Conservation (phyloP, 1,140 invertebrate genomes). For the Pseudomyrmex dendroicus region DNA sequence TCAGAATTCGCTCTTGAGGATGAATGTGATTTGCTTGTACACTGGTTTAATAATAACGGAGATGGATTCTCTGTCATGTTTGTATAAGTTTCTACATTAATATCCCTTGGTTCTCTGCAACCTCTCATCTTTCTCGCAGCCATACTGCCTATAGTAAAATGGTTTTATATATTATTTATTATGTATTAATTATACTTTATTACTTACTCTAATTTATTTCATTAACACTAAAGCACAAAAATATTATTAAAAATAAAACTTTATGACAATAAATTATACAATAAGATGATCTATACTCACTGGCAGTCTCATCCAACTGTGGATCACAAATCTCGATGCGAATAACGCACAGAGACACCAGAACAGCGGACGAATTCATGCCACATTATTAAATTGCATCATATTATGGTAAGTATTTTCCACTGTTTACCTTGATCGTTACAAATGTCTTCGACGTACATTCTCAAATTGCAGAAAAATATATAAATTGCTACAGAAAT, state of each 20-base stretch:
- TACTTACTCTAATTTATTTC: no score
- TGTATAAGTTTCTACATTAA: constrained; percentile 89
- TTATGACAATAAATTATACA: no score
- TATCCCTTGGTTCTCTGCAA: constrained; percentile 86
- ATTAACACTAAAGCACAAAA: no score
- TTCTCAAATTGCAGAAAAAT: neutral
- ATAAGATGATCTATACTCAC: constrained; percentile 65
- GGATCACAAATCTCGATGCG: constrained; percentile 85
- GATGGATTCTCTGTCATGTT: constrained; percentile 83
- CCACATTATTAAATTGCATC: constrained; percentile 74
- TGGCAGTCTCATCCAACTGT: constrained; percentile 77
- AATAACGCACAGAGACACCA: constrained; percentile 87
- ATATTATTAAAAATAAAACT: no score
- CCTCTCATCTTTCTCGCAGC: constrained; percentile 85
- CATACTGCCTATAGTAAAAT: constrained; percentile 71
- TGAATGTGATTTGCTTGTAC: constrained; percentile 77
- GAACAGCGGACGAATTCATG: constrained; percentile 83
- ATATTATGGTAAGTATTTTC: constrained; percentile 47
- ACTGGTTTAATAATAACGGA: constrained; percentile 74
- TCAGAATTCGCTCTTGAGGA: constrained; percentile 83
- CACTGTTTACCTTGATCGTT: neutral
- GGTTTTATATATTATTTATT: no score
- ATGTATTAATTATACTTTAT: no score
- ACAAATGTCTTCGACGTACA: neutral
- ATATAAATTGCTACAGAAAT: neutral